phyloP scores from a whole-genome alignment of 2,888 invertebrate genomes.

The Dicycla oo region DNA sequence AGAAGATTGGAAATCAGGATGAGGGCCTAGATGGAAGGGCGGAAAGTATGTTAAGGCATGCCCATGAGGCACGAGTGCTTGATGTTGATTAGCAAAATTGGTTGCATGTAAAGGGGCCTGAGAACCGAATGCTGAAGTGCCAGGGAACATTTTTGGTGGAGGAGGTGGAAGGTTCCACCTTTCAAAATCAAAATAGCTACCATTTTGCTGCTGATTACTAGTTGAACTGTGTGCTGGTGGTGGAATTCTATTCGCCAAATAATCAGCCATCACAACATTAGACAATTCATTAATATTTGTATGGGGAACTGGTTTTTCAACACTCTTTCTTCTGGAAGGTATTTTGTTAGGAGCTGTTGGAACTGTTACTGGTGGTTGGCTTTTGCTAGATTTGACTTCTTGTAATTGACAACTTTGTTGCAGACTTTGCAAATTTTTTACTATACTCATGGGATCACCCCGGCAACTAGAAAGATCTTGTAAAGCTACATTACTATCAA shows the following conservation, averaged over 20 bases:
- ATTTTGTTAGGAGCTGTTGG: conserved; percentile 75
- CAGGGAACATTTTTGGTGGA: conserved; percentile 92
- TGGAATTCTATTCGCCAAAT: conserved; percentile 91
- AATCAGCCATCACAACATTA: conserved; percentile 89
- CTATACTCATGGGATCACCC: conserved; percentile 94
- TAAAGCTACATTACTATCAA: conserved; percentile 91
- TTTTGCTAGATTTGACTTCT: conserved; percentile 89
- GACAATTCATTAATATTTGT: conserved; percentile 89
- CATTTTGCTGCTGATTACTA: conserved; percentile 91
- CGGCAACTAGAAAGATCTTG: conserved; percentile 94
- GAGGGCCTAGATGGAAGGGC: conserved; percentile 93
- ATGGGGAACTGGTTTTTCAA: conserved; percentile 87
- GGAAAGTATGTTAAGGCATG: conserved; percentile 94
- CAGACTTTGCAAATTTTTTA: conserved; percentile 92
- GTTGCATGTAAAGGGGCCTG: conserved; percentile 90
- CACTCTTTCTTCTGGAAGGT: conserved; percentile 90
- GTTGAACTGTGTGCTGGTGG: conserved; percentile 93
- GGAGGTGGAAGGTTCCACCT: conserved; percentile 94
- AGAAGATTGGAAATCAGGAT: conserved; percentile 92
- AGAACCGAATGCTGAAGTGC: conserved; percentile 90
- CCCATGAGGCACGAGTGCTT: conserved; percentile 92
- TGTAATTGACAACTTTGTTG: conserved; percentile 91
- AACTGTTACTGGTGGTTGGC: conserved; percentile 75
- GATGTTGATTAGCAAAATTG: conserved; percentile 91
- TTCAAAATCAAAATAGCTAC: conserved; percentile 95